A percentile compares a stretch with the other conserved stretches of the same genome.
Conservation (phyloP, 2,797 vertebrate species). For the Diglossa cyanea region DNA sequence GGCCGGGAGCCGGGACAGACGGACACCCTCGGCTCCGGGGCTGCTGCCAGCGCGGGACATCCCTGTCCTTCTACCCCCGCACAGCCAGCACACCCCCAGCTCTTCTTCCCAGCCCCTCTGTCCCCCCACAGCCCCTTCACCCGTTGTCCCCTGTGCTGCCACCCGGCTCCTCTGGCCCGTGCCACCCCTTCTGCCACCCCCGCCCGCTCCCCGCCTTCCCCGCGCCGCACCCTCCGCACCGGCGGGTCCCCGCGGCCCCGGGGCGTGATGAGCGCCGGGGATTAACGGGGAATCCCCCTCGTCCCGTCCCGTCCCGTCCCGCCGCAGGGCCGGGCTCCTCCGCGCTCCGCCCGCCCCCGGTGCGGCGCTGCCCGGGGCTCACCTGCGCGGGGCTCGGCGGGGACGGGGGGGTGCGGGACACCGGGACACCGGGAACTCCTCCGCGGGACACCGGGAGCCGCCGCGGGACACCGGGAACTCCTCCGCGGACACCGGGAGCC, state of each 20-base stretch:
- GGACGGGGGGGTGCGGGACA: neutral
- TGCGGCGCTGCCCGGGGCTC: neutral
- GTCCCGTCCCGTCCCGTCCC: no score
- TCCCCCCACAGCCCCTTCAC: no score
- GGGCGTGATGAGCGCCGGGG: neutral
- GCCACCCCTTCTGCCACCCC: neutral
- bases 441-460: neutral
- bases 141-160: neutral
- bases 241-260: neutral
- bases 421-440: neutral
- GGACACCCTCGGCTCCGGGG: neutral
- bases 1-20: neutral
- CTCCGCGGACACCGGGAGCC: neutral
- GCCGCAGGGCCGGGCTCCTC: neutral
- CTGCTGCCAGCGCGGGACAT: neutral
- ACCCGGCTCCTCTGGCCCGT: neutral
- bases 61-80: fast-evolving
- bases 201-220: neutral
- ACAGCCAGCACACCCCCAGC: no score
- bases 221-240: neutral
- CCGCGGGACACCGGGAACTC: neutral
- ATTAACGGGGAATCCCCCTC: neutral
- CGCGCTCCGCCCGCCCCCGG: neutral
- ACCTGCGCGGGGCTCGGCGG: neutral
- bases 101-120: no score